Evolutionary conservation across 64 coral and sea anemone species (phyloP).

Genomic region (Catalaphyllia jardinei): DNA sequence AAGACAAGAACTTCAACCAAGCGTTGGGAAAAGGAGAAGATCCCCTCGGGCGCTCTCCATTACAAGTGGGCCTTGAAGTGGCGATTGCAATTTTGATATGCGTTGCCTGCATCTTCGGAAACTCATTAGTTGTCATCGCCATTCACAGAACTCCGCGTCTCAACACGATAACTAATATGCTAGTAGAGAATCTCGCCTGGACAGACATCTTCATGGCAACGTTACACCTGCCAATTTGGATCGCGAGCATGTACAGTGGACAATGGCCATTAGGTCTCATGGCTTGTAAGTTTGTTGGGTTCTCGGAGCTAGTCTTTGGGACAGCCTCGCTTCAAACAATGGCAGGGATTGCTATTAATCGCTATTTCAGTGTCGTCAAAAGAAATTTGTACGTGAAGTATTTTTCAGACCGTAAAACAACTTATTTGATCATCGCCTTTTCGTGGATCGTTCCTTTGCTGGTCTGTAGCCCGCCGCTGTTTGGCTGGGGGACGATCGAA

Average conservation of each 20-base stretch:
- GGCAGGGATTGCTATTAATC: constrained; percentile 47
- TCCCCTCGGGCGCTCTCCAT: constrained; percentile 26
- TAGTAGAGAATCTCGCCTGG: constrained; percentile 55
- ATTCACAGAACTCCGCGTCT: constrained; percentile 49
- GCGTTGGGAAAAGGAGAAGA: not conserved
- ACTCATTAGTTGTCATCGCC: constrained; percentile 35
- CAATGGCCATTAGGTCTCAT: constrained; percentile 44
- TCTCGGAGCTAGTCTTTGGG: constrained; percentile 52
- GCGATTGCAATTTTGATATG: constrained; percentile 42
- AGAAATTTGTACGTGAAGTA: constrained; percentile 44
- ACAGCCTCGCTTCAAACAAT: constrained; percentile 53
- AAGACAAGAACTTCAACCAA: not conserved
- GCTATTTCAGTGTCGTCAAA: constrained; percentile 60
- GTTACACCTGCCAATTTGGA: constrained; percentile 71
- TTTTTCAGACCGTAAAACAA: constrained; percentile 54
- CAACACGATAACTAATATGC: constrained; percentile 54
- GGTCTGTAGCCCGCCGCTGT: constrained; percentile 43
- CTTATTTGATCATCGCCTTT: not conserved
- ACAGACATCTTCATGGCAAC: constrained; percentile 55
- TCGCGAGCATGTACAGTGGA: constrained; percentile 44
- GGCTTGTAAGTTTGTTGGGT: constrained; percentile 23
- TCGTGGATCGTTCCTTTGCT: constrained; percentile 43
- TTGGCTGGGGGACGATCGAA: constrained; percentile 65
- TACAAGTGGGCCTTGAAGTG: constrained; percentile 48
- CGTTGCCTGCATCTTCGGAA: constrained; percentile 45